Evolutionary conservation across 23 tunicate genomes (phyloP).

Genomic region (Ascidia mentula): DNA sequence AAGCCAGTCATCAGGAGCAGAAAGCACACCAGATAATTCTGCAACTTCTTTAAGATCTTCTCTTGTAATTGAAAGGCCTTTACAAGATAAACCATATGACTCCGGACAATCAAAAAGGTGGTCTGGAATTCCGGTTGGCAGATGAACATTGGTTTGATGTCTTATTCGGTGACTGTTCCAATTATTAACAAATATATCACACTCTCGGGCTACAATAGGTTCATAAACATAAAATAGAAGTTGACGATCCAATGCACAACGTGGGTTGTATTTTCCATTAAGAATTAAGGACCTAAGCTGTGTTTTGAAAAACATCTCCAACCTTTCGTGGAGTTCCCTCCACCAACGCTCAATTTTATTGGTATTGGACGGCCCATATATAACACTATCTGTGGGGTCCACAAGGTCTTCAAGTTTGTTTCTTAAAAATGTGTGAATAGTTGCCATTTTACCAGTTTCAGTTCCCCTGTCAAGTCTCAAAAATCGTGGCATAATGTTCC

Average conservation of each 20-base stretch:
- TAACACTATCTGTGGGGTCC: slow-evolving; percentile 22
- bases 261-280: slow-evolving; percentile 19
- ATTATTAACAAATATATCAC: slow-evolving; percentile 4
- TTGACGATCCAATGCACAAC: slow-evolving; percentile 10
- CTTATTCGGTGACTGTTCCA: slow-evolving; percentile 21
- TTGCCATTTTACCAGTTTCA: slow-evolving; percentile 33
- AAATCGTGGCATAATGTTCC: slow-evolving; percentile 11
- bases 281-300: slow-evolving; percentile 4
- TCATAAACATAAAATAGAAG: slow-evolving; percentile 18
- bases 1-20: slow-evolving; percentile 23
- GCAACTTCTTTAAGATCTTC: slow-evolving; percentile 4
- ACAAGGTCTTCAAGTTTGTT: slow-evolving; percentile 2
- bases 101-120: slow-evolving; percentile 14
- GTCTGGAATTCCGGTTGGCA: slow-evolving; percentile 20
- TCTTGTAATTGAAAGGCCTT: slow-evolving; percentile 1
- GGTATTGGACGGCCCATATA: slow-evolving; percentile 17
- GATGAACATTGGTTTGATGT: slow-evolving; percentile 7
- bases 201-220: slow-evolving; percentile 16
- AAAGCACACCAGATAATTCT: slow-evolving; percentile 16
- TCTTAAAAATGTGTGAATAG: slow-evolving; percentile 24
- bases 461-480: slow-evolving; percentile 24
- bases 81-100: slow-evolving; percentile 6
- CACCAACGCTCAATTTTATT: slow-evolving; percentile 27
- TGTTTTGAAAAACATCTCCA: slow-evolving; percentile 15
- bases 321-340: slow-evolving; percentile 25